A percentile compares a stretch with the other conserved stretches of the same genome.
phyloP scores from a whole-genome alignment of 2,888 invertebrate species.

The Cacoxenus indagator region DNA sequence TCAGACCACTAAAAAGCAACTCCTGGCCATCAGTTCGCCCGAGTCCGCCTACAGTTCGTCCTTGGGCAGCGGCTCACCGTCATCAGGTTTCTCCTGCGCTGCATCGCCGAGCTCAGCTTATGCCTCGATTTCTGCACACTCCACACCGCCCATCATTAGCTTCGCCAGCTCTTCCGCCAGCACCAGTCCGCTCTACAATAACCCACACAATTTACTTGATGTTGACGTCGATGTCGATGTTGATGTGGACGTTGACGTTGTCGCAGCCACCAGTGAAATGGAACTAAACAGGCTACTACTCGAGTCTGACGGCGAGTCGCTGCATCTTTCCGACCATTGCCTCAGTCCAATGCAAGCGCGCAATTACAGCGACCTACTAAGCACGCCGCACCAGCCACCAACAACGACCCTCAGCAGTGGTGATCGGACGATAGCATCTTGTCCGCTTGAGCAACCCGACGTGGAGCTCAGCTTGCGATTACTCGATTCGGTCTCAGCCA shows the following conservation, averaged over 20 bases:
- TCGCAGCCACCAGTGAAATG: slow-evolving; percentile 46
- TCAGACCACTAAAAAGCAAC: neutral
- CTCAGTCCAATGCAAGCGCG: slow-evolving; percentile 52
- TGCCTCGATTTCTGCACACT: slow-evolving; percentile 39
- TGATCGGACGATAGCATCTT: slow-evolving; percentile 7
- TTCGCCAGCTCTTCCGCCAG: slow-evolving; percentile 19
- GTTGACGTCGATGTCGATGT: slow-evolving; percentile 30
- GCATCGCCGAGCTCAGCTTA: slow-evolving; percentile 53
- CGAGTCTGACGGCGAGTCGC: slow-evolving; percentile 75
- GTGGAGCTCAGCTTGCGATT: slow-evolving; percentile 66
- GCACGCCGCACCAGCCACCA: neutral
- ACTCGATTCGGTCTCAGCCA: slow-evolving; percentile 61
- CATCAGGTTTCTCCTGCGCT: slow-evolving; percentile 39
- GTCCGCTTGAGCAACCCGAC: slow-evolving; percentile 57
- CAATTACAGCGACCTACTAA: slow-evolving; percentile 39
- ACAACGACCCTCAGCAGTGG: neutral
- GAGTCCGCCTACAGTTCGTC: slow-evolving; percentile 32
- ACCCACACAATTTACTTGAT: neutral
- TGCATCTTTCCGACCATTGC: slow-evolving; percentile 69
- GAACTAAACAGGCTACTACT: slow-evolving; percentile 67
- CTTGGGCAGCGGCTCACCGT: slow-evolving; percentile 21
- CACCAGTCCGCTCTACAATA: slow-evolving; percentile 8
- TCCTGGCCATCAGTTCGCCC: slow-evolving; percentile 48
- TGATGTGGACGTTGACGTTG: no score
- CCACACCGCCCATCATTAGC: neutral